Percentiles rank a stretch among this genome's conserved stretches.
phyloP scores from a whole-genome alignment of 2,888 invertebrate genomes.

The Ectemnius lituratus region DNA sequence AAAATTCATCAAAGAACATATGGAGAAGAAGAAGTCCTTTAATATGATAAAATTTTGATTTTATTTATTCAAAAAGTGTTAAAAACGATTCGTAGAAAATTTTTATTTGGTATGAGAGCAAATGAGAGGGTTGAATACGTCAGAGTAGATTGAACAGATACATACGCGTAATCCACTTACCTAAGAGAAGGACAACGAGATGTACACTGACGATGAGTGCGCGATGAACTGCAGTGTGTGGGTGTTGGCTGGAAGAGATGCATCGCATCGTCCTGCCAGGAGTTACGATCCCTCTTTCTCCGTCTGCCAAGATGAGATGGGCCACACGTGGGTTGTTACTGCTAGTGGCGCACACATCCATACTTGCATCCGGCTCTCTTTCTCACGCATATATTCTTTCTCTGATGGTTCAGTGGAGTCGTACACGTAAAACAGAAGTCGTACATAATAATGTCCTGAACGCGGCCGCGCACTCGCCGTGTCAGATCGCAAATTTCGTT shows the following conservation, averaged over 20 bases:
- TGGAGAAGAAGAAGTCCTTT: too few species aligned
- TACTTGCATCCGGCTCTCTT: not conserved
- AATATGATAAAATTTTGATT: too few species aligned
- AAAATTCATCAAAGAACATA: too few species aligned
- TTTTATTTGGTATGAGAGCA: too few species aligned
- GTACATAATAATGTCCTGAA: slow-evolving; percentile 48
- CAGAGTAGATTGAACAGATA: not conserved
- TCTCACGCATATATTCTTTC: not conserved
- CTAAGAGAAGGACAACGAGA: not conserved
- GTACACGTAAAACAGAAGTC: slow-evolving; percentile 35
- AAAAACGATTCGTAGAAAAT: too few species aligned
- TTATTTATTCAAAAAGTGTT: too few species aligned
- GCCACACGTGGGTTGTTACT: slow-evolving; percentile 30
- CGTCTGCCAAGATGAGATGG: slow-evolving; percentile 21
- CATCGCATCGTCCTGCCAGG: slow-evolving; percentile 58
- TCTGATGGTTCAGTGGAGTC: not conserved
- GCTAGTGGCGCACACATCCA: slow-evolving; percentile 1
- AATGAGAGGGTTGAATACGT: not conserved
- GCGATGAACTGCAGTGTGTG: slow-evolving; percentile 32
- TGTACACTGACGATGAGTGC: slow-evolving; percentile 30
- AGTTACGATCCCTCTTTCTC: slow-evolving; percentile 42
- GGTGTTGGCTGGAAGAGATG: slow-evolving; percentile 54
- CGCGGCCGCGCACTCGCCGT: slow-evolving; percentile 18
- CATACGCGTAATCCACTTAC: not conserved
- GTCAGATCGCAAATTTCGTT: slow-evolving; percentile 36